phyloP scores from a whole-genome alignment of 1,140 invertebrate genomes.

The Nephila pilipes region DNA sequence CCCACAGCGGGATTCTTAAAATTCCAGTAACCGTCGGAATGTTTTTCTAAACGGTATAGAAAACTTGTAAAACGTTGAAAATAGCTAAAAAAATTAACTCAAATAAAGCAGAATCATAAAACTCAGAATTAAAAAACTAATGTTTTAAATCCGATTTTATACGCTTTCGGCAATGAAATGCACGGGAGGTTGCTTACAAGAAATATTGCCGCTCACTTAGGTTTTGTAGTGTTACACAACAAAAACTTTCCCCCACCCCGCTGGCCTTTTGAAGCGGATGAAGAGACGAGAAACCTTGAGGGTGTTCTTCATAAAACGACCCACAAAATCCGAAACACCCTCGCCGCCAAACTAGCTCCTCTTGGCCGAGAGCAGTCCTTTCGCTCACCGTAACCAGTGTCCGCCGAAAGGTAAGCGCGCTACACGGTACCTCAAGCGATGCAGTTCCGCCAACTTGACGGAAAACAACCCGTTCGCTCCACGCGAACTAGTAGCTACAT shows the following conservation, averaged over 20 bases:
- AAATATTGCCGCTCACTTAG: not conserved
- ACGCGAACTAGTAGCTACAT: no score
- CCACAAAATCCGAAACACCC: not conserved
- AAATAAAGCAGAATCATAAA: not conserved
- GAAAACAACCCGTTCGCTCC: not conserved
- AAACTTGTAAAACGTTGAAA: not conserved
- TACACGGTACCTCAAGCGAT: not conserved
- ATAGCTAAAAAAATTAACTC: not conserved
- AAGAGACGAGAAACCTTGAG: constrained; percentile 15
- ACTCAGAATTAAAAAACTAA: not conserved
- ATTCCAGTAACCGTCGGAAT: no score
- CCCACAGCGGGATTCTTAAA: no score
- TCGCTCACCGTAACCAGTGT: not conserved
- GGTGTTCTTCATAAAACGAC: not conserved
- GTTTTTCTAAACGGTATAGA: not conserved
- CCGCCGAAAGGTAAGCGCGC: not conserved
- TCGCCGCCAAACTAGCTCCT: not conserved
- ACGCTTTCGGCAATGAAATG: not conserved
- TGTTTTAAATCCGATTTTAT: not conserved
- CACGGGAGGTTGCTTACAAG: not conserved
- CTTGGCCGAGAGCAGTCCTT: not conserved
- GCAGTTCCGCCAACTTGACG: not conserved
- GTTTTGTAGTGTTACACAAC: not conserved
- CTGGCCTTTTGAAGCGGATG: constrained; percentile 15
- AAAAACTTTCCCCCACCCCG: constrained; percentile 25